phyloP scores from a whole-genome alignment of 2,888 invertebrate species.

The Trachelus iudaicus region DNA sequence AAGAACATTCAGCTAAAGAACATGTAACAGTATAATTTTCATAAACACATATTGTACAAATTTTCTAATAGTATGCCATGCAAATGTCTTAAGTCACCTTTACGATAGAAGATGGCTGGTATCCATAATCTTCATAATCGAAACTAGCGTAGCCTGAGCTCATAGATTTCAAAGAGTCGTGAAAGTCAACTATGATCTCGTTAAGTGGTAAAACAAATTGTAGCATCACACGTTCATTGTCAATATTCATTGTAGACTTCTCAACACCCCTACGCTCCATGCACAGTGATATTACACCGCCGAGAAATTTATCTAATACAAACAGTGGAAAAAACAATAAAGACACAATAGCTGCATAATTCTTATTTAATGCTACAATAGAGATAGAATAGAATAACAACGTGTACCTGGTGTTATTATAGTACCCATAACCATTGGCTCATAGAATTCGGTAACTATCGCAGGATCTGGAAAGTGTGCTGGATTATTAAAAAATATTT shows the following conservation, averaged over 20 bases:
- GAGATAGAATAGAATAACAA: not conserved
- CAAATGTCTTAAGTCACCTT: slow-evolving; percentile 70
- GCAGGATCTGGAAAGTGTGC: slow-evolving; percentile 75
- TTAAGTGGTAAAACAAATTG: slow-evolving; percentile 88
- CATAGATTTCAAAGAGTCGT: slow-evolving; percentile 88
- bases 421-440: slow-evolving; percentile 89
- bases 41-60: not conserved
- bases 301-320: slow-evolving; percentile 72
- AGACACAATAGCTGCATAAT: not conserved
- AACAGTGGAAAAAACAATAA: not conserved
- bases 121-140: slow-evolving; percentile 91
- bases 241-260: slow-evolving; percentile 80
- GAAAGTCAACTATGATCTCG: slow-evolving; percentile 95
- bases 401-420: slow-evolving; percentile 82
- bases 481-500: slow-evolving; percentile 79
- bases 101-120: slow-evolving; percentile 79
- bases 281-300: slow-evolving; percentile 78
- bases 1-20: slow-evolving; percentile 75
- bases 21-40: not conserved
- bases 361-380: not conserved
- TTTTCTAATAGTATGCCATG: not conserved
- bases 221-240: slow-evolving; percentile 83
- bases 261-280: slow-evolving; percentile 80
- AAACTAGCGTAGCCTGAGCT: slow-evolving; percentile 97
- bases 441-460: slow-evolving; percentile 80